These are phyloP conservation scores for Oncorhynchus keta DNA, from an alignment of 2,113 vertebrate genomes.

Conservation along the genomic window DNA sequence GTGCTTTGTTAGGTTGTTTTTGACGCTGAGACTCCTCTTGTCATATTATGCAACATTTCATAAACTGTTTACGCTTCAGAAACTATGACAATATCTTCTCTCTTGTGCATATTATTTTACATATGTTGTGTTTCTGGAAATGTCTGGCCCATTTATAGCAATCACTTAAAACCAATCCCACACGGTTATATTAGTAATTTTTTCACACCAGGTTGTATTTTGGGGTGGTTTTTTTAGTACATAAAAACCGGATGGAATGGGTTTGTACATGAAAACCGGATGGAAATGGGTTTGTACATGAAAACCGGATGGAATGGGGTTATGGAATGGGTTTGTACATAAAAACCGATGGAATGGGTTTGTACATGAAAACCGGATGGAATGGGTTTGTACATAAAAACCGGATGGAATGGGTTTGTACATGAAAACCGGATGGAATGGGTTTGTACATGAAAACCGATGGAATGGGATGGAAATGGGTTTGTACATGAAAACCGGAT, in stretches of 20 bases:
- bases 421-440: neutral
- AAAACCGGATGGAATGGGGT: no score
- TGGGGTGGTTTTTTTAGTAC: neutral
- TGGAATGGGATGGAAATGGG: no score
- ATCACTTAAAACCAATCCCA: slow-evolving; percentile 60
- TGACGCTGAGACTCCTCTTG: slow-evolving; percentile 53
- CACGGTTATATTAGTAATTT: slow-evolving; percentile 35
- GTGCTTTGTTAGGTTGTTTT: neutral
- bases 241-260: slow-evolving; percentile 12
- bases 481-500: no score
- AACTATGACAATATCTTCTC: slow-evolving; percentile 73
- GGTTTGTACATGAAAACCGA: no score
- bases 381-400: no score
- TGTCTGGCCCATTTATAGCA: slow-evolving; percentile 68
- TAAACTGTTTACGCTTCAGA: slow-evolving; percentile 80
- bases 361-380: no score
- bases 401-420: no score
- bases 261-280: no score
- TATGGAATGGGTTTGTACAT: no score
- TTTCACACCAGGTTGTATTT: slow-evolving; percentile 41
- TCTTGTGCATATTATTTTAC: slow-evolving; percentile 75
- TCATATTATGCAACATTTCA: slow-evolving; percentile 83
- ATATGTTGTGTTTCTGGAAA: slow-evolving; percentile 73
- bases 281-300: no score
- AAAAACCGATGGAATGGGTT: no score